Conservation (phyloP, 2,113 vertebrate species). For the Podiceps cristatus region DNA sequence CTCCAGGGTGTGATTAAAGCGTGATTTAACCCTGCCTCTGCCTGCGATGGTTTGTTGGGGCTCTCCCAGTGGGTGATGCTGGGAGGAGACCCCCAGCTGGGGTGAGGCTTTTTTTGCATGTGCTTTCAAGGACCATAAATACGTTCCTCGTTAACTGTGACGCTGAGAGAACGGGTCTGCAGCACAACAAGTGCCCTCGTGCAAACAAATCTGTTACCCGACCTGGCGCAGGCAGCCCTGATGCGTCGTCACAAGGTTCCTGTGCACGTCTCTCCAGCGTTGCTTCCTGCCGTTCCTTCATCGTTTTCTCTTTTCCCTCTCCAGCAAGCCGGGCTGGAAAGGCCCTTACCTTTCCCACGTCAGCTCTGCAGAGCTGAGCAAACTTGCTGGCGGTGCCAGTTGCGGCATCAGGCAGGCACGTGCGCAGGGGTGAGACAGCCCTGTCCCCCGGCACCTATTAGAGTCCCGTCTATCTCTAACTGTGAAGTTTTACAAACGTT, state of each 20-base stretch:
- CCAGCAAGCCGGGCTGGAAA: background rate
- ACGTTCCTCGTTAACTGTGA: background rate
- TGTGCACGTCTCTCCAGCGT: background rate
- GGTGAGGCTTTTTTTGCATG: background rate
- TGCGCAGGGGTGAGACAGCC: rapidly evolving
- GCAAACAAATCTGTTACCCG: background rate
- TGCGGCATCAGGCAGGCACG: background rate
- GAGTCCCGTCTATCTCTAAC: background rate
- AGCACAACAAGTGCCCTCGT: background rate
- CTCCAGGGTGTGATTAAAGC: conserved; percentile 27
- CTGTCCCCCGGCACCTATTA: background rate
- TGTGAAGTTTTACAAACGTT: rapidly evolving
- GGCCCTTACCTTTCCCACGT: background rate
- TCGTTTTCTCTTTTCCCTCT: background rate
- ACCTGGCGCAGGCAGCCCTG: background rate
- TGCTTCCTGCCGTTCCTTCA: background rate
- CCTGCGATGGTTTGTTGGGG: background rate
- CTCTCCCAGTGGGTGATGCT: background rate
- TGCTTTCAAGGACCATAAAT: background rate
- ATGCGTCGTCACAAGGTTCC: background rate
- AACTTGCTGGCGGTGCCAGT: rapidly evolving
- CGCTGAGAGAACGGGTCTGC: background rate
- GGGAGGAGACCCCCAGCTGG: background rate
- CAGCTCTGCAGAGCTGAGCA: background rate
- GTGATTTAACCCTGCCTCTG: background rate